Evolutionary conservation across 2,797 vertebrate species (phyloP).

Genomic region (Taenioides sp.): DNA sequence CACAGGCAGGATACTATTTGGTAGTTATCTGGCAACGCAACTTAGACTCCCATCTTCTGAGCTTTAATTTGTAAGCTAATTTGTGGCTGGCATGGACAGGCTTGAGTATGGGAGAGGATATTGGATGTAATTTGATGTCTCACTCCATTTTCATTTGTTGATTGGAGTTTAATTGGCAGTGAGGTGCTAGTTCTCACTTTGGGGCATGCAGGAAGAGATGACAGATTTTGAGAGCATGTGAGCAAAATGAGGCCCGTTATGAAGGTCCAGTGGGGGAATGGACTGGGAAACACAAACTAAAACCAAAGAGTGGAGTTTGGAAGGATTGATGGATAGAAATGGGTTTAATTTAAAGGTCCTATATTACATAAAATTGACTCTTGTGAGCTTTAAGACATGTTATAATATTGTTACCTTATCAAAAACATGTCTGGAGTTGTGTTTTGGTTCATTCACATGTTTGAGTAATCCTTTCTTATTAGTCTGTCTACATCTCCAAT

Average conservation of each 20-base stretch:
- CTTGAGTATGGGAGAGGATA: conserved; percentile 68
- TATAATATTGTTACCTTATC: no score
- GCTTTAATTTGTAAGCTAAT: conserved; percentile 77
- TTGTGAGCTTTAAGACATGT: no score
- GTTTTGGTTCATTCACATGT: no score
- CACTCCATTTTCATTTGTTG: conserved; percentile 68
- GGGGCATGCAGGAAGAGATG: conserved; percentile 36
- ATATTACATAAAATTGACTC: no score
- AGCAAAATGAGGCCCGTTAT: conserved; percentile 26
- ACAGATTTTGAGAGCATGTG: conserved; percentile 21
- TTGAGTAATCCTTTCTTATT: no score
- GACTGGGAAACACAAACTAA: conserved; percentile 11
- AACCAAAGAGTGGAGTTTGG: conserved; percentile 1
- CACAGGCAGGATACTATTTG: conserved; percentile 63
- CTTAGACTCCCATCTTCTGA: conserved; percentile 56
- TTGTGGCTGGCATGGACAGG: conserved; percentile 61
- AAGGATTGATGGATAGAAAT: background rate
- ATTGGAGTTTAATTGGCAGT: conserved; percentile 77
- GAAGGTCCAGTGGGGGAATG: conserved; percentile 17
- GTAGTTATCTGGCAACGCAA: conserved; percentile 64
- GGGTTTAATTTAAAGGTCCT: no score
- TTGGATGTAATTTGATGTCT: conserved; percentile 76
- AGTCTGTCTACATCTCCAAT: no score
- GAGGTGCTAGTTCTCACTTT: conserved; percentile 52
- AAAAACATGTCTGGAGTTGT: no score